Conservation (phyloP, 2,113 vertebrate species). For the Hiodon tergisus region DNA sequence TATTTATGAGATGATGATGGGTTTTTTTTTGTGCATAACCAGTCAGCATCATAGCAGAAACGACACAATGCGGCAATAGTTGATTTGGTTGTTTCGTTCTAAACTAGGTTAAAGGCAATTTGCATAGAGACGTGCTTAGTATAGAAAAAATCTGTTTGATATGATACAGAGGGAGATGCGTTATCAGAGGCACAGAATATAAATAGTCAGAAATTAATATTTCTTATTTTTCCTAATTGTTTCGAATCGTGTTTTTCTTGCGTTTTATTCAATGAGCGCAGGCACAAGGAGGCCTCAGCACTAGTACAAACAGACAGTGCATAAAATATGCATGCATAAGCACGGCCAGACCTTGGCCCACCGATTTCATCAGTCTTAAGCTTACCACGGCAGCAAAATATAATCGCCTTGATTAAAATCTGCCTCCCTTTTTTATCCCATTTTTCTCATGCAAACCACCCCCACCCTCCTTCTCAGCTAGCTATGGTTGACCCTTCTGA, state of each 20-base stretch:
- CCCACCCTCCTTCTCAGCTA: constrained; percentile 34
- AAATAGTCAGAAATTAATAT: too few species aligned
- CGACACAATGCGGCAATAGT: constrained; percentile 7
- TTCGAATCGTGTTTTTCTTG: background rate
- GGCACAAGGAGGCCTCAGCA: constrained; percentile 47
- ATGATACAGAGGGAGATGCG: too few species aligned
- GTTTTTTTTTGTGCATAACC: constrained; percentile 11
- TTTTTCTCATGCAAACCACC: constrained; percentile 9
- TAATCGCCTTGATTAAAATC: constrained; percentile 44
- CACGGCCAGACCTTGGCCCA: constrained; percentile 29
- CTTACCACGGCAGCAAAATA: constrained; percentile 25
- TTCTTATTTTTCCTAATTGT: too few species aligned
- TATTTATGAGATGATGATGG: background rate
- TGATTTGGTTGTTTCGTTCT: background rate
- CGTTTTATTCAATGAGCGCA: constrained; percentile 42
- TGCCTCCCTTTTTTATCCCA: constrained; percentile 31
- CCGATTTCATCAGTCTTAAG: constrained; percentile 41
- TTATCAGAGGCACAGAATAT: too few species aligned
- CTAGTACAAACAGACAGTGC: constrained; percentile 38
- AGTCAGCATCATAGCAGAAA: background rate
- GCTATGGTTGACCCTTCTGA: constrained; percentile 70
- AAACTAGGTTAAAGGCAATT: too few species aligned
- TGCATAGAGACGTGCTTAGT: too few species aligned
- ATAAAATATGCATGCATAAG: constrained; percentile 45
- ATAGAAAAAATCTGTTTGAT: too few species aligned